Evolutionary conservation across 92 coral and sea anemone species (phyloP).

Genomic region (Diadumene lineata): DNA sequence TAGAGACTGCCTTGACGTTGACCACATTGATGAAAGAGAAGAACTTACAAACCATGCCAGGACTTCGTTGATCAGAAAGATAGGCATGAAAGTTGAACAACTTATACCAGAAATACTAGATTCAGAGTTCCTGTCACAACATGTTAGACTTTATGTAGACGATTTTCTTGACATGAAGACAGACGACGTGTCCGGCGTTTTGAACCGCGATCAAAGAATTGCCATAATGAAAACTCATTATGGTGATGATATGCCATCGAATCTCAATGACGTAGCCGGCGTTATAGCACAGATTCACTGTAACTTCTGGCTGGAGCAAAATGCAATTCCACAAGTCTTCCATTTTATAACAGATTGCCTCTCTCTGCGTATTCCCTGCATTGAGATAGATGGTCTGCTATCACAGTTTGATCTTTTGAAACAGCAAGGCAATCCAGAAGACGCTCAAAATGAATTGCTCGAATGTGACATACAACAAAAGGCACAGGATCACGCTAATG

Average conservation of each 20-base stretch:
- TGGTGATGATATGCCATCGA: slow-evolving; percentile 43
- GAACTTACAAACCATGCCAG: slow-evolving; percentile 46
- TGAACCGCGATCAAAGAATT: slow-evolving; percentile 62
- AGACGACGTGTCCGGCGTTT: slow-evolving; percentile 41
- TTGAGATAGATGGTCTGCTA: neutral
- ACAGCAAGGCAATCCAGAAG: neutral
- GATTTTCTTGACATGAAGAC: slow-evolving; percentile 82
- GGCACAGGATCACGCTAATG: neutral
- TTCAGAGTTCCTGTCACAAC: slow-evolving; percentile 32
- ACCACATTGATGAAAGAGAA: slow-evolving; percentile 60
- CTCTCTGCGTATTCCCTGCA: neutral
- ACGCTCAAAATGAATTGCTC: neutral
- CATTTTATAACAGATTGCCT: slow-evolving; percentile 54
- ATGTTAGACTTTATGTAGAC: slow-evolving; percentile 56
- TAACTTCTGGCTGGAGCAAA: slow-evolving; percentile 65
- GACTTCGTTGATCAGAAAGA: slow-evolving; percentile 43
- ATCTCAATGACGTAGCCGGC: slow-evolving; percentile 26
- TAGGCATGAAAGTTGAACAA: slow-evolving; percentile 56
- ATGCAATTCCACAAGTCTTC: slow-evolving; percentile 52
- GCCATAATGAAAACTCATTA: slow-evolving; percentile 65
- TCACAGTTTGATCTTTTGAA: neutral
- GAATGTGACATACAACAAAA: neutral
- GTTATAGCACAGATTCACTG: slow-evolving; percentile 65
- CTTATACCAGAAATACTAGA: slow-evolving; percentile 61
- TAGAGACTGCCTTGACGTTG: slow-evolving; percentile 53